Evolutionary conservation across 1,140 invertebrate species (phyloP), one percentile per base, ranked within the genome.

Genomic region (Augochlora pura): DNA sequence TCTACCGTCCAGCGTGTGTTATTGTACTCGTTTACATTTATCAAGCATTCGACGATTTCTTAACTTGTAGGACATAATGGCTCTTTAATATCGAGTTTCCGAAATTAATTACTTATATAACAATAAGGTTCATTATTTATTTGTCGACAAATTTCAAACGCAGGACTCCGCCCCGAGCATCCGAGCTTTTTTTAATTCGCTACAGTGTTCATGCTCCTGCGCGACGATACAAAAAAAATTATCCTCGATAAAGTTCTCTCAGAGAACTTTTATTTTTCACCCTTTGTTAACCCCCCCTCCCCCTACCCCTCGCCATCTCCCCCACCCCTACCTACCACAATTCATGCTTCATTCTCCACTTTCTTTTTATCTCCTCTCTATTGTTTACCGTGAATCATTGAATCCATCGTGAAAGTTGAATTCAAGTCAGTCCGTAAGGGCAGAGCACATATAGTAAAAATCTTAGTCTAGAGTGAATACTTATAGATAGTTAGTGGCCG

Each of bases 401-500:
- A 84, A 65, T 71, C 60, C 76, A 62, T 77, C 38, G 42, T 74
- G 27, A 84, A 79, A 77, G 66, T 84, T 32, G 74, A 86, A 84
- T 74, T 76, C 86, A 77, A 70, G 76, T 87, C 86, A 87, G 83
- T 87, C 80, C 86, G n/a, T 79, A 83, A 77, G 76, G 80, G 81
- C 84, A 82, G 80, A 89, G 88, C 85, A 78, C 69, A 71, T 89
- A 88, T 85, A 69, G 83, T 90, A 89, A 90, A 89, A 90, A 88
- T 88, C 89, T 90, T 90, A 90, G 75, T 80, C 70, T 84, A 87
- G 81, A 86, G 79, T 86, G 80, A 90, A 90, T 90, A 90, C 89
- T 90, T 90, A 90, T 90, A 82, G n/a, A 57, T 82, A 42, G 79
- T 84, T 87, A 89, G 78, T 80, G 86, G 82, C 77, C 77, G 80